phyloP scores from a whole-genome alignment of 1,140 invertebrate species.

The Aphelinus atriplicis region DNA sequence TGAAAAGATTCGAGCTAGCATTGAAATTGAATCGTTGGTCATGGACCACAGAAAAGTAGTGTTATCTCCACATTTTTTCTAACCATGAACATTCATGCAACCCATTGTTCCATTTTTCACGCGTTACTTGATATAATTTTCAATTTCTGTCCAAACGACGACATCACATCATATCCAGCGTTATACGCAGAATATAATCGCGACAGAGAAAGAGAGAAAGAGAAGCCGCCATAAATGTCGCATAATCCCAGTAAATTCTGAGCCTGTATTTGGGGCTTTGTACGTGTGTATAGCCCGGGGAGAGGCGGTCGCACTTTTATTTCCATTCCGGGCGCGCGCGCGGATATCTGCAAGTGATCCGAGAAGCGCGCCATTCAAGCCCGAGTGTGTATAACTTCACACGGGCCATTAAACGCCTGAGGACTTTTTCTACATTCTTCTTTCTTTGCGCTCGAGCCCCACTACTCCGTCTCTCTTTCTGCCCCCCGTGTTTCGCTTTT shows the following conservation, averaged over 20 bases:
- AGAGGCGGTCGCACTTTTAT: conserved; percentile 32
- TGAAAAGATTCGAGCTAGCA: too few species aligned
- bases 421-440: conserved; percentile 40
- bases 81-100: too few species aligned
- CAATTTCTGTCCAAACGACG: too few species aligned
- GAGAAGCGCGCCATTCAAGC: conserved; percentile 41
- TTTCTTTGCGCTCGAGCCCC: background rate
- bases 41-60: too few species aligned
- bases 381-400: conserved; percentile 41
- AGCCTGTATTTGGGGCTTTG: too few species aligned
- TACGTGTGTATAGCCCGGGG: too few species aligned
- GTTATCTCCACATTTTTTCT: too few species aligned
- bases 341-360: conserved; percentile 46
- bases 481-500: background rate
- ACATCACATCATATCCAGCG: too few species aligned
- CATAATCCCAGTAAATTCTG: too few species aligned
- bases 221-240: background rate
- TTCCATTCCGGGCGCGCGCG: conserved; percentile 36
- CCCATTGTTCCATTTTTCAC: too few species aligned
- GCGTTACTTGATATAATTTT: too few species aligned
- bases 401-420: conserved; percentile 46
- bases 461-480: background rate
- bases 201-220: background rate
- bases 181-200: background rate
- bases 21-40: too few species aligned